Conservation (phyloP, 2,113 vertebrate species). For the Turdus rufiventris region DNA sequence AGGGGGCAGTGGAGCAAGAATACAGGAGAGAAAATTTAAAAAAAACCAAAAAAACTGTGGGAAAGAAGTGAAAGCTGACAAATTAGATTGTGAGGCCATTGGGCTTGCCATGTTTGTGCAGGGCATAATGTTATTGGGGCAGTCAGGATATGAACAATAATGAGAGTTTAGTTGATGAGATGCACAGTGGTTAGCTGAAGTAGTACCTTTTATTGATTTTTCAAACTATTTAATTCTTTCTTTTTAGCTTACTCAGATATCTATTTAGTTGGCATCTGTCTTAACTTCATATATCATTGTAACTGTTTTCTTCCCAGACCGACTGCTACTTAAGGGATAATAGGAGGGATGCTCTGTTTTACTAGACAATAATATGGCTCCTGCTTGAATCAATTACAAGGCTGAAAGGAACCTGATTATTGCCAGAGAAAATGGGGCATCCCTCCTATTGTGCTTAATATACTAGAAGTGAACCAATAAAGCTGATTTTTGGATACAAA, state of each 20-base stretch:
- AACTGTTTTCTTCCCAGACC: conserved; percentile 69
- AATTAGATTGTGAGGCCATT: neutral
- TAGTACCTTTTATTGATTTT: conserved; percentile 71
- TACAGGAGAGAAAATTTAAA: neutral
- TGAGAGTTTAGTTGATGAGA: conserved; percentile 18
- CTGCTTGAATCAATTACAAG: conserved; percentile 68
- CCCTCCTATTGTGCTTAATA: conserved; percentile 66
- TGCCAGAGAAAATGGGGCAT: conserved; percentile 67
- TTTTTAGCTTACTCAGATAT: conserved; percentile 70
- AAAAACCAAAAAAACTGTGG: neutral
- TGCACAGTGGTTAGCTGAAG: conserved; percentile 15
- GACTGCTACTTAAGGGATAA: conserved; percentile 72
- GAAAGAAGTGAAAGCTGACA: neutral
- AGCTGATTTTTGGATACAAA: conserved; percentile 72
- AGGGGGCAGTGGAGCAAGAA: neutral
- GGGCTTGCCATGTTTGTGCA: neutral
- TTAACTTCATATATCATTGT: conserved; percentile 76
- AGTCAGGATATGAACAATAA: conserved; percentile 19
- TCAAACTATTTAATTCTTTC: conserved; percentile 68
- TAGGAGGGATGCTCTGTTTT: conserved; percentile 68
- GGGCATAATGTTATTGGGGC: neutral
- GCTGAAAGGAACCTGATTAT: conserved; percentile 69
- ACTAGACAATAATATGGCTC: conserved; percentile 67
- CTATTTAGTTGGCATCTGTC: conserved; percentile 74
- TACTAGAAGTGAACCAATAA: conserved; percentile 70